phyloP scores from a whole-genome alignment of 2,888 invertebrate genomes.

The Diarsia brunnea region DNA sequence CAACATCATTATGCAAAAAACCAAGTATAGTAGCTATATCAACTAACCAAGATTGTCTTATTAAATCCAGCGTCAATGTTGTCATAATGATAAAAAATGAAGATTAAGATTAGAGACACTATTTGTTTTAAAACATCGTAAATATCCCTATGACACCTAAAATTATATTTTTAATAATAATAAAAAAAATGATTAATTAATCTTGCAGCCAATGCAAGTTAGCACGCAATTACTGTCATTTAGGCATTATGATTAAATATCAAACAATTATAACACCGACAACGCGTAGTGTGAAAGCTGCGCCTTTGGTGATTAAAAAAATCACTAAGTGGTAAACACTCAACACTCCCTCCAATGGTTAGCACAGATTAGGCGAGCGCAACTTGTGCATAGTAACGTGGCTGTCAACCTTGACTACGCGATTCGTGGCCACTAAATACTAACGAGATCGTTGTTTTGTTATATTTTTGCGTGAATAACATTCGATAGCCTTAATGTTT shows the following conservation, averaged over 20 bases:
- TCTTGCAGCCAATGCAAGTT: constrained; percentile 29
- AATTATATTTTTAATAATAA: neutral
- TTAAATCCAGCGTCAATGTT: constrained; percentile 21
- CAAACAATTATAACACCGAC: constrained; percentile 4
- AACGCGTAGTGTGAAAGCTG: constrained; percentile 19
- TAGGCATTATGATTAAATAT: constrained; percentile 16
- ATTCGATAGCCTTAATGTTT: constrained; percentile 61
- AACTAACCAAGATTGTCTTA: constrained; percentile 3
- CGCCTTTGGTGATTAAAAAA: constrained; percentile 13
- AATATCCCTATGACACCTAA: constrained; percentile 16
- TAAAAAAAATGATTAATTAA: constrained; percentile 11
- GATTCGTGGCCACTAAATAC: constrained; percentile 67
- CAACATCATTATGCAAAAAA: neutral
- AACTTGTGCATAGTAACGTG: constrained; percentile 72
- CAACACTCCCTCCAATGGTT: constrained; percentile 40
- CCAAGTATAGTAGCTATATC: neutral
- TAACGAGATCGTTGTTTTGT: constrained; percentile 70
- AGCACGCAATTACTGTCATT: constrained; percentile 23
- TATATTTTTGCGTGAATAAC: constrained; percentile 64
- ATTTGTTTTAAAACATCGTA: constrained; percentile 27
- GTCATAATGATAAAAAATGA: constrained; percentile 27
- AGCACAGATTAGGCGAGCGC: constrained; percentile 67
- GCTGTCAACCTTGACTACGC: constrained; percentile 74
- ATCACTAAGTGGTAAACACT: constrained; percentile 48
- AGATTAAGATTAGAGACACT: constrained; percentile 37